Conservation (phyloP, 2,888 invertebrate species). For the Holacanthella duospinosa region DNA sequence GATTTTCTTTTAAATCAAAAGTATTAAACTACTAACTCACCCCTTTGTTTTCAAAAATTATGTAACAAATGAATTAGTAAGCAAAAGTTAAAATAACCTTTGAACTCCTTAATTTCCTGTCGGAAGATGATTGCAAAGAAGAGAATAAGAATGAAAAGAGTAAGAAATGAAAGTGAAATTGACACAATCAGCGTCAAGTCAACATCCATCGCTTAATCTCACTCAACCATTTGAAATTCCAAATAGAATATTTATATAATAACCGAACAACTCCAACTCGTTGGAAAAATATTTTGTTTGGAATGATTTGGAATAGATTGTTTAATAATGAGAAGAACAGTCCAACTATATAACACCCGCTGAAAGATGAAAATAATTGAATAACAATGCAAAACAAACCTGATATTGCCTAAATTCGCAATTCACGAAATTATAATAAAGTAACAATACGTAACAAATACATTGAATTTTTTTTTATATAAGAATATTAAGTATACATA, state of each 20-base stretch:
- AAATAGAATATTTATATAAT: too few species aligned
- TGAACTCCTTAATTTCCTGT: conserved; percentile 5
- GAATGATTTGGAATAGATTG: background rate
- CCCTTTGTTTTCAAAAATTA: too few species aligned
- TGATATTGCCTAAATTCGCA: background rate
- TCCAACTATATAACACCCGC: too few species aligned
- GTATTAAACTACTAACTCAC: too few species aligned
- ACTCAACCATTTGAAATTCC: background rate
- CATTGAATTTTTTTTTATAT: background rate
- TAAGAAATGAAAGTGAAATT: background rate
- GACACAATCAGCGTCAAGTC: background rate
- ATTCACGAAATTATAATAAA: background rate
- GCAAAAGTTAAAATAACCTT: too few species aligned
- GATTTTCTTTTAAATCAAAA: background rate
- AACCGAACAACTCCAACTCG: background rate
- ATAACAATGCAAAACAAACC: too few species aligned
- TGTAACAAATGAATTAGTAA: too few species aligned
- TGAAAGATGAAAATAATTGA: too few species aligned
- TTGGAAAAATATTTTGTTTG: background rate
- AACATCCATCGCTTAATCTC: background rate
- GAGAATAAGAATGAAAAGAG: background rate
- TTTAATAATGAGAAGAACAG: background rate
- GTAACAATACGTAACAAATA: too few species aligned
- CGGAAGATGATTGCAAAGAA: background rate
- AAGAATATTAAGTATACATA: background rate